Conservation (phyloP, 2,888 invertebrate genomes). For the Pseudococcus viburni region DNA sequence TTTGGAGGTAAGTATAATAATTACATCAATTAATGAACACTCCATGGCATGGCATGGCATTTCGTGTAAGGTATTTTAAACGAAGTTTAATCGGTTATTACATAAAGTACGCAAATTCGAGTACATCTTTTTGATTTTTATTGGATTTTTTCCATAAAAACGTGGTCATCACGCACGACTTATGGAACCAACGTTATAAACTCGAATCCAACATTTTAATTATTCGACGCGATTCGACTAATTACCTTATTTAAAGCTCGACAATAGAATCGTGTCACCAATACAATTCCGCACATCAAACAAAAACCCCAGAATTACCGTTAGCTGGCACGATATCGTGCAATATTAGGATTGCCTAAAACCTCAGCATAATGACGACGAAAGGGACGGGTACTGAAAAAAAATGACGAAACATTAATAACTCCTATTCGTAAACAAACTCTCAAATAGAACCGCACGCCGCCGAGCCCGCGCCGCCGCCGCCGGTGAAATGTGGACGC, state of each 20-base stretch:
- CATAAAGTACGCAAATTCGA: background rate
- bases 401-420: conserved; percentile 52
- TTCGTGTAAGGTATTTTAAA: conserved; percentile 10
- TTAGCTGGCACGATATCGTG: conserved; percentile 30
- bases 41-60: background rate
- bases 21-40: conserved; percentile 43
- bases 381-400: background rate
- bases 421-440: conserved; percentile 24
- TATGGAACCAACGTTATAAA: background rate
- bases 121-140: conserved; percentile 3
- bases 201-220: background rate
- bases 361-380: background rate
- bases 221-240: conserved; percentile 28
- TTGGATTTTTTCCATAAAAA: conserved; percentile 14
- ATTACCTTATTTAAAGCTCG: background rate
- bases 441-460: no score
- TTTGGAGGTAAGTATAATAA: conserved; percentile 32
- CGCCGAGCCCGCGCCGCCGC: no score
- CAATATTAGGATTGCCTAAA: conserved; percentile 38
- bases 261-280: conserved; percentile 57
- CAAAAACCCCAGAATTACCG: conserved; percentile 14
- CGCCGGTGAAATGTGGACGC: no score
- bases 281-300: conserved; percentile 2
- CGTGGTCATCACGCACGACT: conserved; percentile 31
- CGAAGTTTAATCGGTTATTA: conserved; percentile 39